phyloP scores from a whole-genome alignment of 2,797 vertebrate genomes.

The Micrastur ruficollis region DNA sequence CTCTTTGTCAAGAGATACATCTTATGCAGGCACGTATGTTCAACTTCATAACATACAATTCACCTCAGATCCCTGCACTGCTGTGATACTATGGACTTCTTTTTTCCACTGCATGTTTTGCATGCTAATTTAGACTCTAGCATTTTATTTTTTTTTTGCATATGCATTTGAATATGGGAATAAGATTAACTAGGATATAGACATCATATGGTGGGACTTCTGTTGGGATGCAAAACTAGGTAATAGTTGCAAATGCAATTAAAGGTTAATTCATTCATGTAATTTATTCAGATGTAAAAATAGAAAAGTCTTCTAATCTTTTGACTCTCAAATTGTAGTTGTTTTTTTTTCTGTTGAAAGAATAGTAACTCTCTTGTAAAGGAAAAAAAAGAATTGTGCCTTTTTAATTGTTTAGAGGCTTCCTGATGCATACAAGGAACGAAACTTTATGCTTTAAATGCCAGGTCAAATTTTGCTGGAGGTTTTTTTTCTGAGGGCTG shows the following conservation, averaged over 20 bases:
- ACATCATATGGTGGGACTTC: constrained; percentile 45
- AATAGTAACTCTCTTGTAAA: background rate
- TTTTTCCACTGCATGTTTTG: background rate
- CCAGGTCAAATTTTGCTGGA: background rate
- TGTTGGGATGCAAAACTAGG: background rate
- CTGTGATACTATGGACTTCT: background rate
- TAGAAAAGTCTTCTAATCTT: background rate
- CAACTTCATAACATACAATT: background rate
- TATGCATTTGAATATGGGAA: background rate
- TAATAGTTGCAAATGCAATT: constrained; percentile 25
- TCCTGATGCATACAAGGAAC: background rate
- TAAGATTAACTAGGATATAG: background rate
- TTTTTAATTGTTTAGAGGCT: background rate
- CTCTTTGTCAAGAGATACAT: background rate
- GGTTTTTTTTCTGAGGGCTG: background rate
- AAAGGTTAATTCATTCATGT: constrained; percentile 55
- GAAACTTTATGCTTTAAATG: background rate
- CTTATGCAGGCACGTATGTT: background rate
- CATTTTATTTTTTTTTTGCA: background rate
- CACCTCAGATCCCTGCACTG: background rate
- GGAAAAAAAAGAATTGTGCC: background rate
- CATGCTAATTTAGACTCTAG: background rate
- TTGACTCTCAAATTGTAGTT: background rate
- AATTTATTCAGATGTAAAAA: background rate
- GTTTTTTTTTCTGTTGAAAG: background rate